Conservation (phyloP, 2,888 invertebrate genomes). For the Hybos culiciformis region DNA sequence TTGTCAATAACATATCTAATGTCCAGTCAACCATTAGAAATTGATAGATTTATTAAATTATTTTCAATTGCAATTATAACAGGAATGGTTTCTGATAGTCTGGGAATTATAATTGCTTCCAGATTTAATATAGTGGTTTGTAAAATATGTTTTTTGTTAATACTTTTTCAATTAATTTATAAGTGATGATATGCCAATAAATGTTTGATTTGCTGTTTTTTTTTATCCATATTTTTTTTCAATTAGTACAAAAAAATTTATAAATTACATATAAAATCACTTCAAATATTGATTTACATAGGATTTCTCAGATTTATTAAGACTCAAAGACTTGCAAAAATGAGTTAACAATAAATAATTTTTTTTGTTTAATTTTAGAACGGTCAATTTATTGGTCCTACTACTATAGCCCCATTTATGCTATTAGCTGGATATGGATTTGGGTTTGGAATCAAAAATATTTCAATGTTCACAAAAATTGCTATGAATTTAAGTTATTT, state of each 20-base stretch:
- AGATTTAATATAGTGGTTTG: constrained; percentile 63
- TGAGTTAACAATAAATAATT: no score
- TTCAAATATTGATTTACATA: no score
- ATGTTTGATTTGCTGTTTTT: neutral
- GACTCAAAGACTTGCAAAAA: no score
- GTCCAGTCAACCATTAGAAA: constrained; percentile 63
- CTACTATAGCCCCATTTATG: constrained; percentile 74
- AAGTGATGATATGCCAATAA: neutral
- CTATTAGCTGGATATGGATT: constrained; percentile 76
- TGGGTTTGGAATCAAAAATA: constrained; percentile 55
- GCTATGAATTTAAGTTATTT: constrained; percentile 73
- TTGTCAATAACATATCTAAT: constrained; percentile 56
- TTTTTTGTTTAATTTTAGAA: constrained; percentile 44
- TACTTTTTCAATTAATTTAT: neutral
- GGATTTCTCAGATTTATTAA: no score
- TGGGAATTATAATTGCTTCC: constrained; percentile 62
- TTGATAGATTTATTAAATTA: constrained; percentile 51
- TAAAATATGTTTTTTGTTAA: constrained; percentile 19
- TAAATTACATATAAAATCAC: neutral
- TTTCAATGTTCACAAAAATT: constrained; percentile 60
- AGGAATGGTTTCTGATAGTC: constrained; percentile 62
- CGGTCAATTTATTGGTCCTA: constrained; percentile 81
- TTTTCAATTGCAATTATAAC: constrained; percentile 55
- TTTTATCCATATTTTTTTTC: neutral
- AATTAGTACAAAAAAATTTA: neutral